A percentile compares a stretch with the other conserved stretches of the same genome.
Evolutionary conservation across 1,140 invertebrate species (phyloP).

Genomic region (Epicauta chinensis): DNA sequence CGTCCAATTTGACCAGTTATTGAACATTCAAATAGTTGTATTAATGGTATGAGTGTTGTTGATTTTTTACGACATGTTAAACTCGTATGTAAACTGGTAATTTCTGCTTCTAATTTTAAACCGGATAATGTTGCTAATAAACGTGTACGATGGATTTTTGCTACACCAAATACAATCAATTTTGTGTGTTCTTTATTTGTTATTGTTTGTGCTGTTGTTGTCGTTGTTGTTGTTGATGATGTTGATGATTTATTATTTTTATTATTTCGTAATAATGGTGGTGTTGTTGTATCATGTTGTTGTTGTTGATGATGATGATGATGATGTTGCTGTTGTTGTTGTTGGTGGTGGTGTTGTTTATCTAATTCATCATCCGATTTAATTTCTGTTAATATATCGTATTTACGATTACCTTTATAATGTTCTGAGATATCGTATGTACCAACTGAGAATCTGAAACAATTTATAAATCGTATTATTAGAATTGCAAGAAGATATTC

Average conservation of each 20-base stretch:
- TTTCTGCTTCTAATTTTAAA: slow-evolving; percentile 85
- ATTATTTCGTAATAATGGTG: too few species aligned
- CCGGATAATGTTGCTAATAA: slow-evolving; percentile 87
- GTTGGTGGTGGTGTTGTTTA: slow-evolving; percentile 33
- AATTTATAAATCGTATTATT: too few species aligned
- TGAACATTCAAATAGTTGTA: slow-evolving; percentile 71
- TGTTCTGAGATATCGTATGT: slow-evolving; percentile 47
- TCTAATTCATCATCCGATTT: slow-evolving; percentile 46
- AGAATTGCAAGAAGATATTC: too few species aligned
- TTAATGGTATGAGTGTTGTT: slow-evolving; percentile 41
- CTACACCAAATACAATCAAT: slow-evolving; percentile 54
- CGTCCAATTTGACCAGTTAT: slow-evolving; percentile 85
- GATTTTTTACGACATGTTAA: slow-evolving; percentile 72
- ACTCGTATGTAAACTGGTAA: slow-evolving; percentile 74
- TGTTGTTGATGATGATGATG: too few species aligned
- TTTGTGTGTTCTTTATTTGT: slow-evolving; percentile 33
- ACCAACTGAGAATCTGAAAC: slow-evolving; percentile 44
- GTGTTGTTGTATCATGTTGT: slow-evolving; percentile 7
- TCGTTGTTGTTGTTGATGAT: background rate
- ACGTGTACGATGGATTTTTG: slow-evolving; percentile 79
- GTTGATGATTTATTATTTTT: background rate
- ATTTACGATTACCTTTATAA: slow-evolving; percentile 49
- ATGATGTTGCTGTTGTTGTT: background rate
- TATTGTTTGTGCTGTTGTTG: slow-evolving; percentile 3
- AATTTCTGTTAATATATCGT: slow-evolving; percentile 43